Base-by-base conservation (phyloP, 2,113 vertebrate genomes). In the Beaufortia kweichowensis region DNA sequence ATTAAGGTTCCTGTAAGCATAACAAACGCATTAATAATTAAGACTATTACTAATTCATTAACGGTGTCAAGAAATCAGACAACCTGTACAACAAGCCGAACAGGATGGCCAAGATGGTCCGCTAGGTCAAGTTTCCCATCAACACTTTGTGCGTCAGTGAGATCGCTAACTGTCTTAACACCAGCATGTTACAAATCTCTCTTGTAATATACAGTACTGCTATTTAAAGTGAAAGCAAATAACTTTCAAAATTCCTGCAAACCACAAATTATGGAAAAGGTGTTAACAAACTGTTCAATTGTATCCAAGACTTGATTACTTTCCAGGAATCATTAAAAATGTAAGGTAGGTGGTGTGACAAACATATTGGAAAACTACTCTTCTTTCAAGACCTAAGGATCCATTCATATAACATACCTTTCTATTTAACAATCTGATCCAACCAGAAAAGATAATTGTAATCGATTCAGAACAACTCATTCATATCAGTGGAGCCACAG, bases 31-130 rank as follows among this genome's bases (percentile, higher is more conserved):
- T 5, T 21, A 46, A 76, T 14, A 28, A 3, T 79, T 79, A 70
- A 57, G 43, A 43, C 23, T 75, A 79, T 89, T 78, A 86, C 59
- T 86, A 84, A 86, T 87, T 84, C 66, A 86, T 79, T 24, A 59
- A 60, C 17, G 24, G 50, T 23, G 77, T 59, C 75, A 64, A 56
- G 60, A 79, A 78, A 80, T 26, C 53, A 48, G 43, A 76, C 66
- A 65, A 48, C 24, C 19, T 59, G 21, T 56, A 33, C 10, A 46
- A 35, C 14, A 33, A 61, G 35, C 21, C 59, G 3, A 66, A 21
- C 33, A 28, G 14, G 26, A 77, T 21, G 19, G 28, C 28, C 12
- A 24, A 31, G 26, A 17, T 59, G 7, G 35, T 10, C 15, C 33
- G 6, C 57, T 15, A 57, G 85, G 24, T 75, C 83, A 77, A n/a